phyloP scores from a whole-genome alignment of 2,797 vertebrate genomes.

The Lutjanus campechanus region DNA sequence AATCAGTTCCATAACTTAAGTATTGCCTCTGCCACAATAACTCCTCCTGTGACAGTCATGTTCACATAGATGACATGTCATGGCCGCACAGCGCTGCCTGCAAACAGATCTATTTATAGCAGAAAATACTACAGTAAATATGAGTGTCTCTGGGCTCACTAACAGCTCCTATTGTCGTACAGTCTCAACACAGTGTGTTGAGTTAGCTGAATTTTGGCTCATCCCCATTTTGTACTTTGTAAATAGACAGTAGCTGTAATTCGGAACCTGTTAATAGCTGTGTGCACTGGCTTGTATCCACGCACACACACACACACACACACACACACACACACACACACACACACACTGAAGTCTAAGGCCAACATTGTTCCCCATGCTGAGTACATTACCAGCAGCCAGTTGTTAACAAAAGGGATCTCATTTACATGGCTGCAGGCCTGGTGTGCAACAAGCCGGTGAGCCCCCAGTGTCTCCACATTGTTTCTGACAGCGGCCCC shows the following conservation, averaged over 20 bases:
- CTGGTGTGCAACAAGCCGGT: constrained; percentile 10
- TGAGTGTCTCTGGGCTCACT: neutral
- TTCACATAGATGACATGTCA: neutral
- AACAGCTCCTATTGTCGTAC: neutral
- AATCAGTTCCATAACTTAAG: too few species aligned
- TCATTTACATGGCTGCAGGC: constrained; percentile 56
- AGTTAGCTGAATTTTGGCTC: constrained; percentile 17
- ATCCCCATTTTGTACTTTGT: neutral
- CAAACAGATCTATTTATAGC: neutral
- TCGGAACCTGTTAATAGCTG: constrained; percentile 8
- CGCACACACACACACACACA: neutral
- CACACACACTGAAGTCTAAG: neutral
- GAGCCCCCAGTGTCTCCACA: constrained; percentile 30
- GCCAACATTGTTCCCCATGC: constrained; percentile 46
- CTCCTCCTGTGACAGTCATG: neutral
- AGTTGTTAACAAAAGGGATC: constrained; percentile 54
- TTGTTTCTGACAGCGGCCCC: constrained; percentile 52
- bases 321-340: neutral
- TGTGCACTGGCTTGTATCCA: constrained; percentile 3
- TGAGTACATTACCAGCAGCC: constrained; percentile 41
- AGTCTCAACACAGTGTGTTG: neutral
- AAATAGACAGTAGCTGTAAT: constrained; percentile 8
- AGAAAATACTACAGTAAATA: neutral
- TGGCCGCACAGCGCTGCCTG: neutral
- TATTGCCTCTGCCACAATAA: too few species aligned